phyloP scores from a whole-genome alignment of 2,888 invertebrate species.

The Dolomedes plantarius region DNA sequence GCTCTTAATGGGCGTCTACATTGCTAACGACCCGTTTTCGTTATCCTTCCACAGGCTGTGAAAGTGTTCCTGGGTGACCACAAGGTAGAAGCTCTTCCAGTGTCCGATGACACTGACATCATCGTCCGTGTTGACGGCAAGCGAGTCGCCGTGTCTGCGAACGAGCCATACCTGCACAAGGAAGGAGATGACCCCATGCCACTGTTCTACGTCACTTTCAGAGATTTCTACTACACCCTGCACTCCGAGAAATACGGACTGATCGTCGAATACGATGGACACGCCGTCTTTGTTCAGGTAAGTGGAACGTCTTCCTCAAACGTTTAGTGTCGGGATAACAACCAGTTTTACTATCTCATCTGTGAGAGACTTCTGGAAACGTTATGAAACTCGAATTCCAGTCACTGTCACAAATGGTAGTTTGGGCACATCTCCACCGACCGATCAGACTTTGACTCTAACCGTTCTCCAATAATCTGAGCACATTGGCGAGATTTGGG shows the following conservation, averaged over 20 bases:
- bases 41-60: constrained; percentile 60
- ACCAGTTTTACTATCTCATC: too few relatives aligned
- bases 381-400: too few relatives aligned
- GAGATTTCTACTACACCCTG: constrained; percentile 62
- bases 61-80: constrained; percentile 73
- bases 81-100: constrained; percentile 73
- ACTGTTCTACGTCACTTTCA: constrained; percentile 52
- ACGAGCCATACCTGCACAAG: constrained; percentile 56
- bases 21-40: too few relatives aligned
- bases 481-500: too few relatives aligned
- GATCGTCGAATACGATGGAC: constrained; percentile 66
- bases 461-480: too few relatives aligned
- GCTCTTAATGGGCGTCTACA: too few relatives aligned
- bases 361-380: too few relatives aligned
- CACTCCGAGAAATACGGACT: constrained; percentile 67
- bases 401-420: too few relatives aligned
- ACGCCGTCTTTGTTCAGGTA: constrained; percentile 47
- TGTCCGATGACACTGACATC: constrained; percentile 61
- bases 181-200: constrained; percentile 10
- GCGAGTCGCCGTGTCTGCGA: constrained; percentile 38
- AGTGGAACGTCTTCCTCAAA: too few relatives aligned
- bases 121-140: constrained; percentile 61
- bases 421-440: too few relatives aligned
- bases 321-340: too few relatives aligned
- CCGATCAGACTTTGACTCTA: too few relatives aligned